phyloP scores from a whole-genome alignment of 2,888 invertebrate species.

The Mycalesis mineus region DNA sequence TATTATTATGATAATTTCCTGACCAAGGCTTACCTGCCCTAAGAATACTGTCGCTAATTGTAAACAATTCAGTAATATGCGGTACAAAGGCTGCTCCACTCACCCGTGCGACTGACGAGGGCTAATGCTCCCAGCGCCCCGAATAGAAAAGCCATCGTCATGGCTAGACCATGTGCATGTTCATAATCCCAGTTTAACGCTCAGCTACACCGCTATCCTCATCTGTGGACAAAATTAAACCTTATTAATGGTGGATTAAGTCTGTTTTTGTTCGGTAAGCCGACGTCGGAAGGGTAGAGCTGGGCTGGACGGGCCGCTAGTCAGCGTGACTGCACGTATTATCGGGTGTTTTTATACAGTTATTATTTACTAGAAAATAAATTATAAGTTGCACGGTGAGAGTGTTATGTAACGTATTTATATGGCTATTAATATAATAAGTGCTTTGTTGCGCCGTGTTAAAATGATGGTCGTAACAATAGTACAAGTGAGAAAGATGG shows the following conservation, averaged over 20 bases:
- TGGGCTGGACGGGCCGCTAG: neutral
- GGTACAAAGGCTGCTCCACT: constrained; percentile 26
- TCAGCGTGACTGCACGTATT: neutral
- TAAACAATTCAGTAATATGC: neutral
- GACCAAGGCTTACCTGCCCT: too few species aligned
- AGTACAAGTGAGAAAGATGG: too few species aligned
- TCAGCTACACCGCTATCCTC: constrained; percentile 42
- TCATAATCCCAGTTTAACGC: constrained; percentile 58
- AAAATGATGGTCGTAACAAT: too few species aligned
- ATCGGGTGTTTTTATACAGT: neutral
- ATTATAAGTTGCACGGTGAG: neutral
- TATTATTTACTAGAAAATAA: neutral
- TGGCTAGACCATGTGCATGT: constrained; percentile 57
- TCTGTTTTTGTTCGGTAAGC: constrained; percentile 4
- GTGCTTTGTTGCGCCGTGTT: too few species aligned
- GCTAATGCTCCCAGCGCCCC: constrained; percentile 61
- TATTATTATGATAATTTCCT: too few species aligned
- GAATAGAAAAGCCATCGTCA: constrained; percentile 58
- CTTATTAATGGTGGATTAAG: constrained; percentile 13
- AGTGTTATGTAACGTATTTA: too few species aligned
- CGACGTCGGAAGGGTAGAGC: neutral
- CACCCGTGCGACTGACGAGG: constrained; percentile 63
- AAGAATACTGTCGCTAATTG: neutral
- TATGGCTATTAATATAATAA: too few species aligned
- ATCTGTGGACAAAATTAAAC: constrained; percentile 33